Evolutionary conservation across 2,113 vertebrate genomes (phyloP).

Genomic region (Grallaria varia): DNA sequence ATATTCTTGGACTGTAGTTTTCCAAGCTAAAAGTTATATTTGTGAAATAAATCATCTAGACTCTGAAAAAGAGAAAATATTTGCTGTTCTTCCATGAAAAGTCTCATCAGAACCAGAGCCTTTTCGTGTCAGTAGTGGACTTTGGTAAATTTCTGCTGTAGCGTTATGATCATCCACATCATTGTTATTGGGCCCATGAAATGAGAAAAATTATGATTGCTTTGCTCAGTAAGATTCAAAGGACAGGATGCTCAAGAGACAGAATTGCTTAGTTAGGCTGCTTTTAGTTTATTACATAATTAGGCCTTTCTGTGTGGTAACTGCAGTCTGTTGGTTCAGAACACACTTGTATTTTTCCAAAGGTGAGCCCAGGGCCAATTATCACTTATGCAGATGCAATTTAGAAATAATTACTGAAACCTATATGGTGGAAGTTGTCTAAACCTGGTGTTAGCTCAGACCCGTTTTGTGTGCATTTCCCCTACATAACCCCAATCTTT

Average conservation of each 20-base stretch:
- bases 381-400: slow-evolving; percentile 30
- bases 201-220: slow-evolving; percentile 50
- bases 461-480: background rate
- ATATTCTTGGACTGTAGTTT: background rate
- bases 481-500: background rate
- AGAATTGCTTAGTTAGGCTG: slow-evolving; percentile 52
- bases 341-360: background rate
- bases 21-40: background rate
- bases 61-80: background rate
- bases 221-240: slow-evolving; percentile 30
- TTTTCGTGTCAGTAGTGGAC: slow-evolving; percentile 33
- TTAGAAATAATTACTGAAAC: slow-evolving; percentile 33
- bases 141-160: slow-evolving; percentile 48
- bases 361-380: slow-evolving; percentile 18
- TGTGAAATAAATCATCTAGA: background rate
- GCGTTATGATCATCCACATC: background rate
- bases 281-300: slow-evolving; percentile 44
- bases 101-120: slow-evolving; percentile 8
- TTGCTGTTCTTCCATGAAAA: background rate
- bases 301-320: slow-evolving; percentile 51
- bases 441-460: background rate
- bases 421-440: slow-evolving; percentile 13
- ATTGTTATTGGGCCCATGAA: slow-evolving; percentile 60
- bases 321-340: background rate
- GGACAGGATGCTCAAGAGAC: slow-evolving; percentile 45